These are phyloP conservation scores for Galaxea fascicularis DNA, from an alignment of 92 coral and sea anemone species.

Conservation along the genomic window DNA sequence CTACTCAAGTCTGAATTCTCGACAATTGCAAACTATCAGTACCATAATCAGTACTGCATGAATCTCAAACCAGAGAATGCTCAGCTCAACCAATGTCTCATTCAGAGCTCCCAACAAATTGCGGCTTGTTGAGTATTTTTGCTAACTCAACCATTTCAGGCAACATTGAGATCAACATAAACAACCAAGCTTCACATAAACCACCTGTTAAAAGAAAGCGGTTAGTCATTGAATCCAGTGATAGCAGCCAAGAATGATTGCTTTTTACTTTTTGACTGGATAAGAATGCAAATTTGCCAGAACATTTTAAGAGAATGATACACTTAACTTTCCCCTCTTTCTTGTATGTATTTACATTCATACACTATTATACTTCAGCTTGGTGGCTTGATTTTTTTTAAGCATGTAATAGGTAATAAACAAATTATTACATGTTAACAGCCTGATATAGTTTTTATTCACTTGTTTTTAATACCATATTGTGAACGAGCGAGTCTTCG, in stretches of 20 bases:
- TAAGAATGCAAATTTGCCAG: no score
- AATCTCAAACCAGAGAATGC: conserved; percentile 12
- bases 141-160: conserved; percentile 12
- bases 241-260: conserved; percentile 21
- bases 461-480: neutral
- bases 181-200: conserved; percentile 2
- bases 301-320: no score
- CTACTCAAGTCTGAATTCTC: conserved; percentile 15
- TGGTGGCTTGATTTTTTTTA: neutral
- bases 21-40: neutral
- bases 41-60: conserved; percentile 3
- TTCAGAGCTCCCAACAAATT: neutral
- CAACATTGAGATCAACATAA: neutral
- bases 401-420: neutral
- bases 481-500: neutral
- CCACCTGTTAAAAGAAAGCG: conserved; percentile 1
- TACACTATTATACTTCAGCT: neutral
- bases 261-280: no score
- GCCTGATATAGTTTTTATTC: neutral
- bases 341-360: no score
- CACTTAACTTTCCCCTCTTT: no score
- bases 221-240: conserved; percentile 1
- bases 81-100: neutral
- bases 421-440: neutral
- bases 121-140: neutral